These are phyloP conservation scores for Chrosomus eos DNA, from an alignment of 2,797 vertebrate genomes.

Conservation along the genomic window DNA sequence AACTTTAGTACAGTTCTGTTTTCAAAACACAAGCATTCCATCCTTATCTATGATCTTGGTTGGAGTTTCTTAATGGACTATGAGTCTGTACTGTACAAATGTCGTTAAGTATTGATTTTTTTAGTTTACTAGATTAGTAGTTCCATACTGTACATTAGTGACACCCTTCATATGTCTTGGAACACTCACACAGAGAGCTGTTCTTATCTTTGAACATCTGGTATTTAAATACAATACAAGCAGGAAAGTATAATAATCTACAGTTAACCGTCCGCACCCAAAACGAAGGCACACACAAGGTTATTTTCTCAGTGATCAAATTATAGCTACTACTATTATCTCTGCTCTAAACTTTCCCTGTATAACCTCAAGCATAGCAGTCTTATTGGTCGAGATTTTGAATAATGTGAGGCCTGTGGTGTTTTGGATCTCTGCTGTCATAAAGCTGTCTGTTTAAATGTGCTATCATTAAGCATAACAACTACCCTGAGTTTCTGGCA, in stretches of 20 bases:
- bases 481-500: slow-evolving; percentile 9
- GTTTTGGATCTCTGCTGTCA: neutral
- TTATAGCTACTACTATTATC: neutral
- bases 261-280: neutral
- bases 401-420: slow-evolving; percentile 23
- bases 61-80: neutral
- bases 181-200: neutral
- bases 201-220: slow-evolving; percentile 21
- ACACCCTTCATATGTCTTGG: neutral
- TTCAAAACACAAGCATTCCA: neutral
- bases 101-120: slow-evolving; percentile 28
- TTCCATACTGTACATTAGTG: neutral
- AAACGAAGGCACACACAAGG: neutral
- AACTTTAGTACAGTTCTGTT: neutral
- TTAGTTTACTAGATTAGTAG: neutral
- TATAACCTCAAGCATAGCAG: neutral
- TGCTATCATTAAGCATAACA: slow-evolving; percentile 10
- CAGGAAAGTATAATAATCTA: slow-evolving; percentile 14
- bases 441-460: slow-evolving; percentile 31
- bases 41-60: neutral
- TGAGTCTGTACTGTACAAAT: neutral
- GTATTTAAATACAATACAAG: slow-evolving; percentile 20
- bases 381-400: neutral
- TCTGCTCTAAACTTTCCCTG: neutral
- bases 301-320: slow-evolving; percentile 17